These are phyloP conservation scores for Otus sunia DNA, from an alignment of 2,113 vertebrate genomes.

Conservation along the genomic window DNA sequence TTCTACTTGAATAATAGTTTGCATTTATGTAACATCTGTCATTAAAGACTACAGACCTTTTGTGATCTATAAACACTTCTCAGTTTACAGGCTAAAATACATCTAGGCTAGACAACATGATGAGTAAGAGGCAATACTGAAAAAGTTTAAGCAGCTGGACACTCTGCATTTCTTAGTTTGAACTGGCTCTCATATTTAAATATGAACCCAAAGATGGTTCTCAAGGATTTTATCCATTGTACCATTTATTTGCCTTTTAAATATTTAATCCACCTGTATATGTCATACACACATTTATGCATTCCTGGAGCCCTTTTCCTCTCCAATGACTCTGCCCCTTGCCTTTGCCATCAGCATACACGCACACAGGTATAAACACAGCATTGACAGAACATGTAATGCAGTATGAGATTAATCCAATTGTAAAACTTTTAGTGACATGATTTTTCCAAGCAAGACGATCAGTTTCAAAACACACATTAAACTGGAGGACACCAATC, in stretches of 20 bases:
- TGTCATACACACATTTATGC: not conserved
- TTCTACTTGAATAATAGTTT: not conserved
- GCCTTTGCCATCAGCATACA: not conserved
- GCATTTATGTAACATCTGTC: not conserved
- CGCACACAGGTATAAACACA: not conserved
- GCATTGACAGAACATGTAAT: not conserved
- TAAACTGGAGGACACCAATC: not conserved
- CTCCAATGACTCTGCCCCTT: not conserved
- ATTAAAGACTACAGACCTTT: not conserved
- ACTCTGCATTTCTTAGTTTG: not conserved
- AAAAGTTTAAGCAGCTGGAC: not conserved
- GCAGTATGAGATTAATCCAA: not conserved
- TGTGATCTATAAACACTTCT: not conserved
- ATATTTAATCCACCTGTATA: not conserved
- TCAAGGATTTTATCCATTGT: not conserved
- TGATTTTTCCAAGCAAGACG: not conserved
- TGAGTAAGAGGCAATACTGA: not conserved
- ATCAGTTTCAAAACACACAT: not conserved
- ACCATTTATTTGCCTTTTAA: not conserved
- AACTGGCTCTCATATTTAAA: not conserved
- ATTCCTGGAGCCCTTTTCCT: not conserved
- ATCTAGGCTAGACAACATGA: not conserved
- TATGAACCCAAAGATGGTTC: not conserved
- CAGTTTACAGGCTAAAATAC: not conserved
- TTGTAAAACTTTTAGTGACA: not conserved